Percentiles rank a stretch among this genome's conserved stretches.
Conservation (phyloP, 2,113 vertebrate species). For the Centropristis striata region DNA sequence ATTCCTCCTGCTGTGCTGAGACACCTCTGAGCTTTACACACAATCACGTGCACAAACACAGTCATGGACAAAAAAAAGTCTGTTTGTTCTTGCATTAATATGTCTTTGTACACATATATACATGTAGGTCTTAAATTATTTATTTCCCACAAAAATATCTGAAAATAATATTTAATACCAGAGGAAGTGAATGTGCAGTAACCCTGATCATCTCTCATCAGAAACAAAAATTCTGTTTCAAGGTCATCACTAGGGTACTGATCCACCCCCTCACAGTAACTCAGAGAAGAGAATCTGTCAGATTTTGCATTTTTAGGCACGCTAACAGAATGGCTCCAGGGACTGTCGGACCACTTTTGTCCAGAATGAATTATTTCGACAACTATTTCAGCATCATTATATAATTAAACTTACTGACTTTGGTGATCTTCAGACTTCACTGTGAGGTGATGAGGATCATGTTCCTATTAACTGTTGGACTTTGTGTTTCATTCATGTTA, state of each 20-base stretch:
- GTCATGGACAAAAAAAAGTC: conserved; percentile 35
- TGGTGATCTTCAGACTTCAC: neutral
- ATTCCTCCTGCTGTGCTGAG: conserved; percentile 71
- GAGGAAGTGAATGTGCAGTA: neutral
- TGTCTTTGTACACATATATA: conserved; percentile 6
- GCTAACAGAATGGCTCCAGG: neutral
- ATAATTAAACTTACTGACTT: too few species aligned
- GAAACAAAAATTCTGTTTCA: conserved; percentile 35
- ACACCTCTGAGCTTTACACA: conserved; percentile 46
- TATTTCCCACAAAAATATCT: conserved; percentile 8
- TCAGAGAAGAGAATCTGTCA: conserved; percentile 9
- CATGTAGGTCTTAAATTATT: conserved; percentile 11
- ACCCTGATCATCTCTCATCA: neutral
- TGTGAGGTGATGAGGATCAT: neutral
- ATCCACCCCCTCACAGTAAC: conserved; percentile 28
- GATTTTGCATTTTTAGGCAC: neutral
- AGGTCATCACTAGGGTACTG: conserved; percentile 49
- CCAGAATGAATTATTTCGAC: conserved; percentile 1
- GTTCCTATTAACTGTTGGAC: neutral
- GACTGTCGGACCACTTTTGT: neutral
- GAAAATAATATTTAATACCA: neutral
- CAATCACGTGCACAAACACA: conserved; percentile 17
- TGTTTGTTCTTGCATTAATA: conserved; percentile 2
- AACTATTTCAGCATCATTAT: too few species aligned
- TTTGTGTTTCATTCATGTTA: neutral